Base-by-base conservation (phyloP, 1,140 invertebrate species). In the Hylaeus anthracinus region DNA sequence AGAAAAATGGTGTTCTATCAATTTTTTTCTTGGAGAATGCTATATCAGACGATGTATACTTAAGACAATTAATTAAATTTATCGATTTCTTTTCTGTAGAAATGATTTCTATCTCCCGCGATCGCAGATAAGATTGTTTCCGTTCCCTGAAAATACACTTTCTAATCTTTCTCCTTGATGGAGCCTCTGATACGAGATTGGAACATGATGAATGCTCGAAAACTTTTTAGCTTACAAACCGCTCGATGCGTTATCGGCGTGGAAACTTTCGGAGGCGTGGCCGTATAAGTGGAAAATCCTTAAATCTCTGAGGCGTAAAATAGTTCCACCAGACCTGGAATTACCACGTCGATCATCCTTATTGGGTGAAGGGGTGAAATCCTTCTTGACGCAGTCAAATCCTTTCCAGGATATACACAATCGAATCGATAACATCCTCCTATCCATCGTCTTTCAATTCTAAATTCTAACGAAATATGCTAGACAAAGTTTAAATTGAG, bases 261-360 rank as follows among this genome's bases (percentile, higher is more conserved):
- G 37, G 15, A 84, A 85, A 80, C 67, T 85, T 85, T 61, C 56
- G 26, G 39, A 53, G 10, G 64, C 45, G 37, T 37, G 55, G 5
- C 51, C 48, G 66, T 81, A 56, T 70, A 58, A 72, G 43, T 60
- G 53, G 82, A 84, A 84, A 85, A 85, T 85, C 66, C 82, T 51
- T n/a, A 60, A 69, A 70, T 71, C 56, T 55, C n/a, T 26, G 4
- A 8, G 9, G 55, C 37, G 67, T 65, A 81, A 75, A 80, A 84
- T 72, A 69, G 66, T 15, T 39, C 39, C 14, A 12, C 48, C 43
- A 73, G 80, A 80, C 56, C 53, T 12, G 53, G 72, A 51, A 75
- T 80, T 80, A 72, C 26, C 70, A 37, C 37, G 83, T 85, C 83
- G 70, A 81, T 85, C 82, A 72, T 39, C 41, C 51, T 10, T 51